phyloP scores from a whole-genome alignment of 2,888 invertebrate genomes.

The Ochlodes sylvanus region DNA sequence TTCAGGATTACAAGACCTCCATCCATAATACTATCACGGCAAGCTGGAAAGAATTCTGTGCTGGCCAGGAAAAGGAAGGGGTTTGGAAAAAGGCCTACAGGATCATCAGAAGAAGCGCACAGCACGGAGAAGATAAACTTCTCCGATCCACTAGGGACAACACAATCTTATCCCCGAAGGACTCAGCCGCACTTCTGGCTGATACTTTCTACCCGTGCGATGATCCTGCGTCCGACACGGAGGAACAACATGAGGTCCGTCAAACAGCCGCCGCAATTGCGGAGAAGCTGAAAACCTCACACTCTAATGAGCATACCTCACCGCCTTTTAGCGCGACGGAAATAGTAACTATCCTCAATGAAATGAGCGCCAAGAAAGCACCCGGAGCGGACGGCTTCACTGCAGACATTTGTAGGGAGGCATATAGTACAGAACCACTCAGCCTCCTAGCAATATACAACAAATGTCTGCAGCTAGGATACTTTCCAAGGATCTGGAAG shows the following conservation, averaged over 20 bases:
- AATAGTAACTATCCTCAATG: slow-evolving; percentile 4
- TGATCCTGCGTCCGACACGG: slow-evolving; percentile 6
- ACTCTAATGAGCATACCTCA: background rate
- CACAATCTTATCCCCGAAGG: slow-evolving; percentile 7
- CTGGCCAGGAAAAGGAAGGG: slow-evolving; percentile 27
- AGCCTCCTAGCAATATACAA: slow-evolving; percentile 33
- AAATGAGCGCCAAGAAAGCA: slow-evolving; percentile 37
- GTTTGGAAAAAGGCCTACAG: slow-evolving; percentile 40
- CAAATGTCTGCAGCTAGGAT: slow-evolving; percentile 30
- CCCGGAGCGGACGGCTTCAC: slow-evolving; percentile 40
- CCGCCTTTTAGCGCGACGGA: slow-evolving; percentile 9
- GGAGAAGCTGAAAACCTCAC: background rate
- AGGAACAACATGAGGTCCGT: slow-evolving; percentile 4
- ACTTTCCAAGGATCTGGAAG: slow-evolving; percentile 40
- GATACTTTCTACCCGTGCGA: slow-evolving; percentile 39
- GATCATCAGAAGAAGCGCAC: slow-evolving; percentile 25
- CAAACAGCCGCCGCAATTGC: background rate
- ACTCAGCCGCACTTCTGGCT: slow-evolving; percentile 34
- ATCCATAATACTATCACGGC: background rate
- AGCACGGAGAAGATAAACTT: slow-evolving; percentile 21
- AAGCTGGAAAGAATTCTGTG: slow-evolving; percentile 40
- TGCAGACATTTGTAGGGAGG: slow-evolving; percentile 33
- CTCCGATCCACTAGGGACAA: background rate
- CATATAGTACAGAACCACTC: background rate
- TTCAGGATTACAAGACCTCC: slow-evolving; percentile 23